These are phyloP conservation scores for Ivindomyrus marchei DNA, from an alignment of 2,113 vertebrate species.

Conservation along the genomic window DNA sequence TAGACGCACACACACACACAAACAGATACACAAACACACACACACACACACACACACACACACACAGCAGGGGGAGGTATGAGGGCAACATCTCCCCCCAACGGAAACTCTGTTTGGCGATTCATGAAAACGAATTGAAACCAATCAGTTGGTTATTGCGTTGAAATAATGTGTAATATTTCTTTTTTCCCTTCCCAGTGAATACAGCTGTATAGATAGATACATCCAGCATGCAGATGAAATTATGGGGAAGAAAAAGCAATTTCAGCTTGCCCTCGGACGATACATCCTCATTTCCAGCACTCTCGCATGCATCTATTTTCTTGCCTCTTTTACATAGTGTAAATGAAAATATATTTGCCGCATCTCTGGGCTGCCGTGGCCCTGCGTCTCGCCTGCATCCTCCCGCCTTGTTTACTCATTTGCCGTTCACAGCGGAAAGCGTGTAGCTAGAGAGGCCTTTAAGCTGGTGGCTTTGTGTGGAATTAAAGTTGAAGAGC, in stretches of 20 bases:
- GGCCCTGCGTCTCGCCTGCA: not conserved
- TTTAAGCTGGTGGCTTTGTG: not conserved
- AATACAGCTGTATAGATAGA: not conserved
- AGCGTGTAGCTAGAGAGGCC: not conserved
- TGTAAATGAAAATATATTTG: not conserved
- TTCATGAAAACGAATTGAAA: not conserved
- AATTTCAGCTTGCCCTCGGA: not conserved
- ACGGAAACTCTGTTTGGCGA: not conserved
- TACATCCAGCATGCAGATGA: conserved; percentile 4
- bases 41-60: not conserved
- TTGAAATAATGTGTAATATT: not conserved
- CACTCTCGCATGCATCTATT: not conserved
- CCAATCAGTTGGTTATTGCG: not conserved
- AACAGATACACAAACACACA: not conserved
- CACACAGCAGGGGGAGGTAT: not conserved
- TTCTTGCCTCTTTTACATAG: conserved; percentile 4
- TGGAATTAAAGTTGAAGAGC: not conserved
- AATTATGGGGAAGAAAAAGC: conserved; percentile 7
- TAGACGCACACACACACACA: not conserved
- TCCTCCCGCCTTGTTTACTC: not conserved
- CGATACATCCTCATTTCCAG: not conserved
- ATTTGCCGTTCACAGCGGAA: not conserved
- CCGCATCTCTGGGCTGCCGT: not conserved
- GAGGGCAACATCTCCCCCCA: not conserved
- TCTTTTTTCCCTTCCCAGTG: not conserved